These are phyloP conservation scores for Smutsia temminckii DNA, from an alignment of 2,797 vertebrate species.

Conservation along the genomic window DNA sequence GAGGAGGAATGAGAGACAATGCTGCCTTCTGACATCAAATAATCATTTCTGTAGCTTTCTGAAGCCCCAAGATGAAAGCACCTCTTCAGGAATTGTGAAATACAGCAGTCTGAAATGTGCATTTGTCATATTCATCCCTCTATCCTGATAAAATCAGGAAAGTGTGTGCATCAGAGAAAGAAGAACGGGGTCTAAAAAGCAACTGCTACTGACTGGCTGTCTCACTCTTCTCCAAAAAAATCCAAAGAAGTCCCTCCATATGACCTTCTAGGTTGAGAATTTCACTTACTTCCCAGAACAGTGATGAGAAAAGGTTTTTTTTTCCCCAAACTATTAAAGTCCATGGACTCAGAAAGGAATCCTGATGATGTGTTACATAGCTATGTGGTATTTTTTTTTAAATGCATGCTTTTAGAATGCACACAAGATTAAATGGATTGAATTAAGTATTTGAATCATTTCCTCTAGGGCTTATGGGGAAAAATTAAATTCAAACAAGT, in stretches of 20 bases:
- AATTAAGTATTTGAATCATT: background rate
- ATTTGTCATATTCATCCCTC: background rate
- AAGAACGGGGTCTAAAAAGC: background rate
- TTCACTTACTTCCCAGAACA: background rate
- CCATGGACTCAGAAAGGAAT: background rate
- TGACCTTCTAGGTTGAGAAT: background rate
- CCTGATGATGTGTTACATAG: background rate
- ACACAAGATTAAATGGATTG: background rate
- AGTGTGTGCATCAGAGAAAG: background rate
- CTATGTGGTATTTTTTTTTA: background rate
- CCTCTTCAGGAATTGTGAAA: background rate
- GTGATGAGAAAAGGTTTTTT: background rate
- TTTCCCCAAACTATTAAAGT: background rate
- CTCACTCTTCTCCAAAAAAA: background rate
- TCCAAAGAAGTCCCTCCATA: background rate
- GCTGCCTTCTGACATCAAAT: background rate
- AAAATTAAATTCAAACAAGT: slow-evolving; percentile 1
- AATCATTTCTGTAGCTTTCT: background rate
- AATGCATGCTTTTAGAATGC: background rate
- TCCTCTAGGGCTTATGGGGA: background rate
- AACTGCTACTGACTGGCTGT: background rate
- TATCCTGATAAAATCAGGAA: background rate
- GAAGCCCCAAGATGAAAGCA: background rate
- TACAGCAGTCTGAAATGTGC: background rate
- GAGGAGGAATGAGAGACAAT: background rate